Base-by-base conservation (phyloP, 2,797 vertebrate species). In the Sebastes matsubarae region DNA sequence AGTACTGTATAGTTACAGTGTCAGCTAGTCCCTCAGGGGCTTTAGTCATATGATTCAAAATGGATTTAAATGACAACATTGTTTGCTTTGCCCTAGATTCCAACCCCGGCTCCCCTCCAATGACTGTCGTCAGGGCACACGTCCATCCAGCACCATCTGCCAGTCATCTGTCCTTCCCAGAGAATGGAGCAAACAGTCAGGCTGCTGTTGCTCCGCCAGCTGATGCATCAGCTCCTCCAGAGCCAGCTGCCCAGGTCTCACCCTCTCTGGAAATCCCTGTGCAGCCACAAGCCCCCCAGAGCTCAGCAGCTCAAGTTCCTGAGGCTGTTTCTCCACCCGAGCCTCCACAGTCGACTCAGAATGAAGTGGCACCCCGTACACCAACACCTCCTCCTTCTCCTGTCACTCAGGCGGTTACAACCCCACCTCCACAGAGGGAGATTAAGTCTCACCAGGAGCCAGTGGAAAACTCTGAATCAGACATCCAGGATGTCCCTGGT, bases 391-490 rank as follows among this genome's bases (percentile, higher is more conserved):
- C 87, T 13, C 65, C 87, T 6, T 88, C 77, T 1, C 86, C 80
- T 20, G 81, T 72, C 25, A 74, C 30, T 63, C 75, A 22, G 52
- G 30, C 8, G n/a, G 36, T 34, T 7, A 8, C 52, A 20, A 32
- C 65, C 4, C 65, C 68, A 12, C 57, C 67, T 4, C 85, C 61
- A 2, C 68, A 72, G 2, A 1, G 4, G 10, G 69, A 72, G 14
- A 1, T 18, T 0, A 4, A 4, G 8, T 27, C 24, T 70, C 84
- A 72, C 68, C 90, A 63, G 71, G 88, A 89, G 67, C 92, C 87
- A 1, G 90, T 85, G 82, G 94, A 95, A 75, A 92, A 87, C 86
- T 89, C 82, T 2, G 92, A 93, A 18, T 79, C 83, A 11, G 87
- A 84, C 74, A 32, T 77, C 74, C 77, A 55, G 69, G 65, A 68